These are phyloP conservation scores for Enteromius fasciolatus DNA, from an alignment of 2,797 vertebrate genomes.

Conservation along the genomic window DNA sequence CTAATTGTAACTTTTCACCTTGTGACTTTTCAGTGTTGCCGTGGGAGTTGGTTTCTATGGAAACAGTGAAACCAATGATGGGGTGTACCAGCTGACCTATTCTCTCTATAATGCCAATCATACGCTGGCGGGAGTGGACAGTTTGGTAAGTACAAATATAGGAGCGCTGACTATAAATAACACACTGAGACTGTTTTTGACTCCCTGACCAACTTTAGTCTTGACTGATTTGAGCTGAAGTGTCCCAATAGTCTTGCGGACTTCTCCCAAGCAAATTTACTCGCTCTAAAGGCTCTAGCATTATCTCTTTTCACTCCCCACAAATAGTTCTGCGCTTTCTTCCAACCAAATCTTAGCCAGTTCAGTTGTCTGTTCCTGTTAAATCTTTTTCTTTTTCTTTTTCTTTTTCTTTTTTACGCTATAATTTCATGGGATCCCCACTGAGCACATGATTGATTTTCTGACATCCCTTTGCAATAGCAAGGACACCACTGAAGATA, in stretches of 20 bases:
- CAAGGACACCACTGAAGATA: not conserved
- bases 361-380: constrained; percentile 6
- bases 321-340: constrained; percentile 16
- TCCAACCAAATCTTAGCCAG: constrained; percentile 13
- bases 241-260: constrained; percentile 6
- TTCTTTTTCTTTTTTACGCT: not conserved
- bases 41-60: constrained; percentile 95
- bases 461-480: constrained; percentile 14
- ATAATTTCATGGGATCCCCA: constrained; percentile 5
- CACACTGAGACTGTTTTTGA: not conserved
- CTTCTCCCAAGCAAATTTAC: not conserved
- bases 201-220: not conserved
- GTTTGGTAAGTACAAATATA: constrained; percentile 81
- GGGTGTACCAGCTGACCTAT: constrained; percentile 92
- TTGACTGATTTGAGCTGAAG: not conserved
- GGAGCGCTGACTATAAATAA: not conserved
- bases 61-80: constrained; percentile 95
- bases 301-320: not conserved
- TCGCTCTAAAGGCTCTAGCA: not conserved
- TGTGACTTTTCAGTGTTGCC: constrained; percentile 76
- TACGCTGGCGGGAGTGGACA: constrained; percentile 86
- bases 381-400: not conserved
- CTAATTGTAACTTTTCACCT: constrained; percentile 37
- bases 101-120: constrained; percentile 92
- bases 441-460: constrained; percentile 29